phyloP scores from a whole-genome alignment of 2,888 invertebrate species.

The Leucophora obtusa region DNA sequence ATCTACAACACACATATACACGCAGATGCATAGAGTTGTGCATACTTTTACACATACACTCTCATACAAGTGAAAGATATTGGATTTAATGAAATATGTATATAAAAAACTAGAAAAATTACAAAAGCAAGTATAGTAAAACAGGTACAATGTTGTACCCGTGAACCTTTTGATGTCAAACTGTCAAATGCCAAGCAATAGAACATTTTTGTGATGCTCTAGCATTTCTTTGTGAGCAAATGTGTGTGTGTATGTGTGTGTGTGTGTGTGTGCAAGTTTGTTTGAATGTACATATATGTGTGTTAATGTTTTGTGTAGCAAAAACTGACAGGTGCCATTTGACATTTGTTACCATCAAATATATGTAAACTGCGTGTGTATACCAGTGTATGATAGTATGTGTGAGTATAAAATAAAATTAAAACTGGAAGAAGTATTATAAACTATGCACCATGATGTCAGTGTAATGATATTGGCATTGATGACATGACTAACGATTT shows the following conservation, averaged over 20 bases:
- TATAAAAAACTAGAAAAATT: constrained; percentile 26
- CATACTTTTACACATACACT: background rate
- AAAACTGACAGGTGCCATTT: constrained; percentile 60
- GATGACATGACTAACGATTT: constrained; percentile 35
- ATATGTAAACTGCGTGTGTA: too few relatives aligned
- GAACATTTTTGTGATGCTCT: constrained; percentile 51
- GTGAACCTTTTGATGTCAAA: constrained; percentile 61
- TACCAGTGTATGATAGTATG: too few relatives aligned
- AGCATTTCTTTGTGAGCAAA: constrained; percentile 23
- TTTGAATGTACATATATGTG: constrained; percentile 8
- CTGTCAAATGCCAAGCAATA: constrained; percentile 61
- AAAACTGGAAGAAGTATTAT: background rate
- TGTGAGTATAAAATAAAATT: too few relatives aligned
- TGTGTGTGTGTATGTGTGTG: background rate
- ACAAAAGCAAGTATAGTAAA: background rate
- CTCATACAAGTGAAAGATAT: constrained; percentile 13
- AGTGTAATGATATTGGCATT: constrained; percentile 33
- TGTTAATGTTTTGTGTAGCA: constrained; percentile 40
- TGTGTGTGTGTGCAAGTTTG: background rate
- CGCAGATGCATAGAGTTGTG: background rate
- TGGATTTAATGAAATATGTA: constrained; percentile 31
- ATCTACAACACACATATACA: constrained; percentile 20
- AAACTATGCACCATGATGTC: constrained; percentile 9
- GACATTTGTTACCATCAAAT: constrained; percentile 52
- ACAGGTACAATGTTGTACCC: constrained; percentile 38